Percentiles rank a stretch among this genome's conserved stretches.
Evolutionary conservation across 2,797 vertebrate species (phyloP).

Genomic region (Sebastes alutus): DNA sequence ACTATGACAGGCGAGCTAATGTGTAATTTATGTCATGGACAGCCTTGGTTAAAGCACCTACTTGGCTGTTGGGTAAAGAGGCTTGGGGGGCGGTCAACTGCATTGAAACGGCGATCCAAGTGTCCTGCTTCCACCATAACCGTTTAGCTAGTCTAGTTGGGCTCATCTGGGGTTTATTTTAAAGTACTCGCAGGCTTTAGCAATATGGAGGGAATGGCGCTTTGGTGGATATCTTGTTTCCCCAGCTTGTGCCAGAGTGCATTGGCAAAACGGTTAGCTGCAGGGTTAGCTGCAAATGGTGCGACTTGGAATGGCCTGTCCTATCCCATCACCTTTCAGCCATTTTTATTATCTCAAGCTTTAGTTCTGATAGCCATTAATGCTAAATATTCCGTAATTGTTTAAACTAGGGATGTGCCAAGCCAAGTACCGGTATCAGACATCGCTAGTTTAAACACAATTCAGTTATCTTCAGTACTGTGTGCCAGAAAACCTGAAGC

Average conservation of each 20-base stretch:
- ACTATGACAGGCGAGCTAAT: not conserved
- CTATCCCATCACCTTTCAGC: constrained; percentile 16
- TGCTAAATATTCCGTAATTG: constrained; percentile 4
- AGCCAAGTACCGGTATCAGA: too few relatives aligned
- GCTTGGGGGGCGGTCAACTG: not conserved
- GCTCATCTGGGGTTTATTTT: not conserved
- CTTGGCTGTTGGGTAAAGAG: constrained; percentile 33
- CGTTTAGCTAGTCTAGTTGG: not conserved
- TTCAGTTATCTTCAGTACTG: not conserved
- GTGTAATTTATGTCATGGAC: constrained; percentile 23
- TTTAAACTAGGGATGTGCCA: not conserved
- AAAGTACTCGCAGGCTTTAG: not conserved
- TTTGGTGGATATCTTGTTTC: not conserved
- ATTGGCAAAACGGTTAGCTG: not conserved
- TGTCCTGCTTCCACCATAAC: constrained; percentile 11
- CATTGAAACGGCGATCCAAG: constrained; percentile 3
- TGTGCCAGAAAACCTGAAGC: not conserved
- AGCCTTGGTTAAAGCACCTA: constrained; percentile 13
- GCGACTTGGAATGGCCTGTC: constrained; percentile 33
- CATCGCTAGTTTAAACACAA: not conserved
- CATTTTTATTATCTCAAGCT: constrained; percentile 34
- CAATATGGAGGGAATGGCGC: not conserved
- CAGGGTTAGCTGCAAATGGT: not conserved
- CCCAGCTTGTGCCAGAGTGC: constrained; percentile 8
- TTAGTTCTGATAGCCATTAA: constrained; percentile 70